Percentiles rank a stretch among this genome's conserved stretches.
Evolutionary conservation across 2,888 invertebrate genomes (phyloP).

Genomic region (Slavum lentiscoides): DNA sequence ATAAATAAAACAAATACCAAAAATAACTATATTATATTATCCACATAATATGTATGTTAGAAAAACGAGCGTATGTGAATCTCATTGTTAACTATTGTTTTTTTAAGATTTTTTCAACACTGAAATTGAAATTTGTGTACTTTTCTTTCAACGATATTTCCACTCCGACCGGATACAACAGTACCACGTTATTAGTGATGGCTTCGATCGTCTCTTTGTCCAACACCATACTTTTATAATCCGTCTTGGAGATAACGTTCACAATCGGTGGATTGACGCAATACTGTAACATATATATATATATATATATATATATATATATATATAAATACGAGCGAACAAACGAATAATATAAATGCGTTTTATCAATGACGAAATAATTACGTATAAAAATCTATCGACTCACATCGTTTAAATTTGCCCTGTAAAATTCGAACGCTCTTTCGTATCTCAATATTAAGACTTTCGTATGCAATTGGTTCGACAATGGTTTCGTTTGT

Average conservation of each 20-base stretch:
- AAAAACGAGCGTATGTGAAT: too few relatives aligned
- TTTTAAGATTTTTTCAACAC: neutral
- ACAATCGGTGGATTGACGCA: neutral
- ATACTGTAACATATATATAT: slow-evolving; percentile 20
- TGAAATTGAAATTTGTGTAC: neutral
- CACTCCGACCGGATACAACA: neutral
- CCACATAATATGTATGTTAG: too few relatives aligned
- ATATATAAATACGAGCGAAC: too few relatives aligned
- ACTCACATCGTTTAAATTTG: neutral
- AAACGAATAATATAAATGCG: neutral
- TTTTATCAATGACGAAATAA: neutral
- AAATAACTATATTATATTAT: too few relatives aligned
- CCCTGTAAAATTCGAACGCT: neutral
- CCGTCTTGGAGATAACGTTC: neutral
- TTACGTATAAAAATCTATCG: too few relatives aligned
- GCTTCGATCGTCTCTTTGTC: neutral
- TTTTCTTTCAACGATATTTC: slow-evolving; percentile 3
- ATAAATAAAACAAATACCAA: too few relatives aligned
- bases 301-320: too few relatives aligned
- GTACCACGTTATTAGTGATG: neutral
- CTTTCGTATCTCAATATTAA: neutral
- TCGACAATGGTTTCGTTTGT: neutral
- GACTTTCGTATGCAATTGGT: slow-evolving; percentile 19
- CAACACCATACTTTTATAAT: neutral
- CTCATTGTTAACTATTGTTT: too few relatives aligned